Evolutionary conservation across 1,140 invertebrate genomes (phyloP), one percentile per base, ranked within the genome.

Genomic region (Ceratosolen solmsi): DNA sequence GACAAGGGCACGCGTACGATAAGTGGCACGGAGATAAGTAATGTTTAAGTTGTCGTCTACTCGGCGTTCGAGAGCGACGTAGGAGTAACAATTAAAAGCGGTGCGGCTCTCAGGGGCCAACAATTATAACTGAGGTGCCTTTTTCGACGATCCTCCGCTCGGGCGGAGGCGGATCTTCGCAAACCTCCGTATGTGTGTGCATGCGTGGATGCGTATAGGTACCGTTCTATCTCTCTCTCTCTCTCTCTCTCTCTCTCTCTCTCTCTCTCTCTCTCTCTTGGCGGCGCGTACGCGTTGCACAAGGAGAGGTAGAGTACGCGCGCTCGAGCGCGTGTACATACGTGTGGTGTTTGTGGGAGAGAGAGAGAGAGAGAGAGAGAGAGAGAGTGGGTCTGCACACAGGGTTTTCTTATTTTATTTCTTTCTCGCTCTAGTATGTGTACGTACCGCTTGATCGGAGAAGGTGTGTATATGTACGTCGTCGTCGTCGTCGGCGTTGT

Each of bases 61-160:
- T 68, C 20, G 8, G 33, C 22, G 33, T 20, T 38, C 17, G 33
- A n/a, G 72, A 11, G 20, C 51, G 5, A 25, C 51, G 70, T 49
- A 73, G 73, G 54, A 38, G 73, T 60, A 60, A 79, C 46, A 70
- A 68, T 79, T 68, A 71, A 25, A 27, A 65, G 25, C 30, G 54
- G 86, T 88, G 85, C 86, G 86, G 86, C 88, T 90, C 87, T 89
- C 86, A 86, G 86, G 89, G 87, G 87, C 88, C 86, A 90, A 92
- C 91, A 92, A 92, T 92, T 92, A 92, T 92, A 91, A 92, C 91
- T 92, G 91, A 91, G 90, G 88, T 80, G 60, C 70, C 56, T 90
- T 92, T 91, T 91, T 91, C 89, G 89, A 87, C 84, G 86, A 87
- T 84, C 85, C 87, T 82, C 84, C 79, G 85, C 85, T 83, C 81